Percentiles rank a stretch among this genome's conserved stretches.
phyloP scores from a whole-genome alignment of 1,140 invertebrate species.

The Euglossa dilemma region DNA sequence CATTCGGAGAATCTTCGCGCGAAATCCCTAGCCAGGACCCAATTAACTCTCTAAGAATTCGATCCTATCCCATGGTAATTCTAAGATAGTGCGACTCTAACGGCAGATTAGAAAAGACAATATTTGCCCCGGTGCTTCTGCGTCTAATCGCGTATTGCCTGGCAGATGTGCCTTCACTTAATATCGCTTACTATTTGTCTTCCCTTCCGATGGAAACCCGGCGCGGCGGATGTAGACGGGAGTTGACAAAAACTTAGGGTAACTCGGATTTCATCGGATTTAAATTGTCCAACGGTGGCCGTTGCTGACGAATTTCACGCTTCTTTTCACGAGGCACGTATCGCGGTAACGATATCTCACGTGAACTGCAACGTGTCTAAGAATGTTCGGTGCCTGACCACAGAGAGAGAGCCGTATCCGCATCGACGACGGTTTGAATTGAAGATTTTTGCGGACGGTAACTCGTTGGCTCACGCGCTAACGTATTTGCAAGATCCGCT shows the following conservation, averaged over 20 bases:
- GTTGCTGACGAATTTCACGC: neutral
- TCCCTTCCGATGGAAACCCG: slow-evolving; percentile 33
- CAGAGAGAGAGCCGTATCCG: neutral
- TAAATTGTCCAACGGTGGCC: neutral
- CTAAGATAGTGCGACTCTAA: slow-evolving; percentile 70
- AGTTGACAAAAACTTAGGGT: neutral
- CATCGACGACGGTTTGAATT: slow-evolving; percentile 41
- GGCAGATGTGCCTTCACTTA: slow-evolving; percentile 67
- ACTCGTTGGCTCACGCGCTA: slow-evolving; percentile 69
- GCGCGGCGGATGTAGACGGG: neutral
- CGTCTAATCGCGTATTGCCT: slow-evolving; percentile 65
- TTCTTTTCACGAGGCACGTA: neutral
- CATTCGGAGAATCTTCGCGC: slow-evolving; percentile 64
- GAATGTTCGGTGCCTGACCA: neutral
- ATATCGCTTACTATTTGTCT: slow-evolving; percentile 65
- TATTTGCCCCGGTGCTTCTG: slow-evolving; percentile 65
- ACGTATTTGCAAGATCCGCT: slow-evolving; percentile 75
- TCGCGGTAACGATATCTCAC: neutral
- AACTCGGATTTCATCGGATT: neutral
- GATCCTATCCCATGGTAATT: slow-evolving; percentile 74
- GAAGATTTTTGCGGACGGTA: slow-evolving; percentile 50
- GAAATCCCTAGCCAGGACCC: slow-evolving; percentile 69
- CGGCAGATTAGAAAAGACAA: slow-evolving; percentile 69
- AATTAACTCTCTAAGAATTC: slow-evolving; percentile 76
- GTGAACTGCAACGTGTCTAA: neutral